Base-by-base conservation (phyloP, 1,140 invertebrate species). In the Nasonia giraulti region DNA sequence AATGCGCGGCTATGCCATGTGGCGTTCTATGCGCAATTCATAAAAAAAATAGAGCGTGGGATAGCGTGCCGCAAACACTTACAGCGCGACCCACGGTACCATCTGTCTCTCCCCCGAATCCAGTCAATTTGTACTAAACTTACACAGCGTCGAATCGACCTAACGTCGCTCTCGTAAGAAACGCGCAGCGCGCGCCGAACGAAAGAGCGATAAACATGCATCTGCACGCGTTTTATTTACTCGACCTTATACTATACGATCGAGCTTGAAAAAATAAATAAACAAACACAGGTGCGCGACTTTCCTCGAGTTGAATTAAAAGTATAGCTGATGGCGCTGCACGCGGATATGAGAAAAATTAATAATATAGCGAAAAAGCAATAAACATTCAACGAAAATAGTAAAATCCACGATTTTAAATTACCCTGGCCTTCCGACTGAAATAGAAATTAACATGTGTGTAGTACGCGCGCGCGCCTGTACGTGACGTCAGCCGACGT, bases 351-450 rank as follows among this genome's bases (percentile, higher is more conserved):
- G 47, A 12, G 47, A 12, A 17, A 62, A 62, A 62, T n/a, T 7
- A 62, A n/a, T 62, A 62, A 31, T 31, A 31, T 2, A 33, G 2
- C 6, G 37, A 44, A 44, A 76, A 66, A 40, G 62, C 8, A 79
- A 84, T 62, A 79, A 84, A 73, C 27, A 69, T 66, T 55, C 47
- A 14, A 17, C 71, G 37, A 77, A 82, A 78, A 86, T 79, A 86
- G 77, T 66, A 79, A 80, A 71, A 73, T 79, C 8, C 62, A 82
- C 27, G 69, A 81, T 76, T 81, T 81, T 55, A 77, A 76, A 81
- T 85, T 85, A 85, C 71, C 69, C 83, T 80, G 83, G 78, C 83
- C 83, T 85, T 85, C 83, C 50, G 37, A 79, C 78, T 33, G 37
- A 85, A 85, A 80, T 85, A 85, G 78, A 68, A 62, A 31, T 31